Evolutionary conservation across 2,113 vertebrate species (phyloP), one percentile per base, ranked within the genome.

Genomic region (Thinocorus orbignyianus): DNA sequence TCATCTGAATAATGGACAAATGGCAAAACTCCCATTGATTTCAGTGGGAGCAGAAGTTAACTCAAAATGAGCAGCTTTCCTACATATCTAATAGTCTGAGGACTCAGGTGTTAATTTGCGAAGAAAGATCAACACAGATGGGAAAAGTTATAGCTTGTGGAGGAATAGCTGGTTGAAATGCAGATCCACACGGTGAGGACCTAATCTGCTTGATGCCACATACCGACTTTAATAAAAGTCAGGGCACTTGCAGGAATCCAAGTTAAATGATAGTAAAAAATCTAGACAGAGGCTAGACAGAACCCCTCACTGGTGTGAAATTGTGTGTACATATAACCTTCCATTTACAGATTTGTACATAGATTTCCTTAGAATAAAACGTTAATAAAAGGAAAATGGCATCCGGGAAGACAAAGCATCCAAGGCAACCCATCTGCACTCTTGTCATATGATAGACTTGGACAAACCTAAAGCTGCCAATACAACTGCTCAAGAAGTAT

Each of bases 51-150:
- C 86, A 96, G 95, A 96, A 96, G 62, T 94, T 84, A 91, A 62
- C 57, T 86, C 2, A 0, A 96, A 96, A 95, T 94, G 61, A 92
- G 81, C 93, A 91, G 93, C 95, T 96, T 96, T 91, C 65, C 83
- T 94, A 64, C 61, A 17, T 22, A 11, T 58, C 81, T 87, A 69
- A 92, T 95, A 87, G 92, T 96, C 81, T 66, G 88, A 91, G 86
- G 92, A 96, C 94, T 95, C 95, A 94, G 96, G 96, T 96, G 93
- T 92, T 96, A 96, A 95, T 96, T 96, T 95, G 71, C 0, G 0
- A 93, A 91, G 93, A 96, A 94, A 94, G 91, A 96, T 96, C 86
- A 96, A 91, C 96, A 95, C 96, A 97, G 95, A 97, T 97, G 95
- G 95, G 91, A 96, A 73, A 91, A 94, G 96, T 94, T 96, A 87